Base-by-base conservation (phyloP, 1,140 invertebrate genomes). In the Zaprionus camerounensis region DNA sequence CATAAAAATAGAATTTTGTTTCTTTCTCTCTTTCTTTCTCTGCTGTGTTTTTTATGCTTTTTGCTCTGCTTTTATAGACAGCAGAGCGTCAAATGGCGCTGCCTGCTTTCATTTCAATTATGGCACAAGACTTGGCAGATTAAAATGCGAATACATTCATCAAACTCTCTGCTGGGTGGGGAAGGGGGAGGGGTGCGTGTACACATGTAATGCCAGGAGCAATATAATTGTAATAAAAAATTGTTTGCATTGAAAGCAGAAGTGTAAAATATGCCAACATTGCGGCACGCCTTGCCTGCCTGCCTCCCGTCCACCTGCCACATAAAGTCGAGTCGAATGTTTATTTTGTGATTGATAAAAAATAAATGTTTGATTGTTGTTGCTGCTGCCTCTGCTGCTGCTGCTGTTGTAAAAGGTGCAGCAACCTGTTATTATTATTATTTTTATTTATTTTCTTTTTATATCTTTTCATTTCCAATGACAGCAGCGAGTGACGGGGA, bases 341-440 rank as follows among this genome's bases (percentile, higher is more conserved):
- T 87, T 88, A 81, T 88, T 88, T 88, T 88, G 67, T 84, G 83
- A 87, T 87, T 87, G 83, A 88, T 88, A 88, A 88, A 87, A 75
- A 80, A 69, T 70, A 71, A 69, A 76, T 80, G 65, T 86, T 81
- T 81, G 71, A 81, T 78, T 83, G 76, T 64, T 75, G 66, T 76
- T 76, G 57, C 26, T 36, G 59, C 13, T 38, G 41, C 31, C 2
- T 36, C 51, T 67, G 12, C 53, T 53, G 26, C 17, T 44, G n/a
- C 31, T 13, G 11, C 57, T 57, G 51, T 69, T 80, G 70, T 71
- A 74, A 71, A 74, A 77, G 75, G 72, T 77, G 80, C 49, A 46
- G 41, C 46, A 53, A 68, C 63, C 78, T 75, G 68, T 81, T 83
- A 83, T 87, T 81, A 76, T 71, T 64, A 76, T 71, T 62, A 57